Evolutionary conservation across 2,797 vertebrate genomes (phyloP), one percentile per base, ranked within the genome.

Genomic region (Schizothorax lantsangensis): DNA sequence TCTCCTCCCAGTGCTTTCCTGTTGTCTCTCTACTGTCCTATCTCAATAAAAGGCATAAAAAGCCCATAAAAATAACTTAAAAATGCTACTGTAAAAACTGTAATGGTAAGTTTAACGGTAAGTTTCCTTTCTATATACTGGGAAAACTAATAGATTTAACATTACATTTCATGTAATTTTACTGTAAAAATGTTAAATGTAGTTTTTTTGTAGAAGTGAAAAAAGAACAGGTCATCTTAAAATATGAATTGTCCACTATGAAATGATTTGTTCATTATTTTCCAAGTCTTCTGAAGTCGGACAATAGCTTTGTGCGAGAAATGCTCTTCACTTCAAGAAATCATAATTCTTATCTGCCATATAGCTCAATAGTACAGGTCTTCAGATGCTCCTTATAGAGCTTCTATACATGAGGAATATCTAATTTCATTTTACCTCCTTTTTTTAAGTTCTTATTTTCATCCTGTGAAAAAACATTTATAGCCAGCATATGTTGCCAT

Each of bases 401-500:
- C 26, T 66, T 66, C 30, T 33, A 4, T 7, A 4, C 8, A 19
- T 68, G 66, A 68, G 19, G 66, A 69, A 69, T 69, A 69, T 68
- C 15, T 68, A 68, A 36, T 6, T 38, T 5, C 19, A 43, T 43
- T 72, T 69, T 38, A 36, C 6, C 68, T 36, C 36, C 19, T 38
- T 69, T 69, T 72, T 23, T 43, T 38, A 72, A 3, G 21, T 72
- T 66, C 62, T 66, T 69, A 69, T 68, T 68, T 36, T 36, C 33
- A 9, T 72, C 69, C 23, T 72, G 5, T 43, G 10, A 43, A 43
- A 72, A 72, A 43, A 11, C 11, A 43, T 43, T 72, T 72, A 14
- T 72, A 72, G 38, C 38, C 69, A 43, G 69, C 38, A 69, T 74
- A 49, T 77, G 36, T 77, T 77, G 43, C n/a, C 45, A 17, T 49